Evolutionary conservation across 2,113 vertebrate genomes (phyloP), one percentile per base, ranked within the genome.

Genomic region (Lichenostomus cassidix): DNA sequence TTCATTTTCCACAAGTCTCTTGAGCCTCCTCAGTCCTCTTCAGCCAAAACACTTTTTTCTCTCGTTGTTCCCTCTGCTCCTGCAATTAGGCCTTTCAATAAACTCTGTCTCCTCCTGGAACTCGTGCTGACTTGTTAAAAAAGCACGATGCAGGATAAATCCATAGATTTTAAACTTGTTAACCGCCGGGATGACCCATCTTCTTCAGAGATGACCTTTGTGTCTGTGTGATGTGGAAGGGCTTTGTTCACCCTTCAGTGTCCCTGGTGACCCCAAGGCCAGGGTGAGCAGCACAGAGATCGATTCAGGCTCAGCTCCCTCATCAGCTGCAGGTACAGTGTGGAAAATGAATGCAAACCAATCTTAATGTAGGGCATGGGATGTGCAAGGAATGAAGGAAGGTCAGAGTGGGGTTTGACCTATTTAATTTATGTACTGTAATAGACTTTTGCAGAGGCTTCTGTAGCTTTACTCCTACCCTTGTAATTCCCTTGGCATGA

Each of bases 281-380:
- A 21, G n/a, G 12, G 15, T 31, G 70, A 56, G n/a, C 39, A 70
- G 50, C 17, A 5, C 22, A 21, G 15, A 4, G 2, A 17, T 70
- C 0, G 0, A 7, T 9, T 16, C 12, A 25, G 27, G 1, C 35
- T 53, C 33, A 64, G 14, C 8, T 60, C 58, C 37, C 29, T 55
- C 24, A 24, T 27, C 0, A 0, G 14, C 15, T 24, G 44, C 64
- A 23, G 49, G 6, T 58, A 50, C 0, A 0, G 20, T 0, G 0
- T 22, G 28, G 77, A 68, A 89, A 78, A 91, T 9, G 2, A 70
- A 50, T 41, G 25, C 29, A 78, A 63, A n/a, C 12, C 22, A 49
- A 31, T 56, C 35, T 22, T 84, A 78, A 59, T 39, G 33, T n/a
- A 16, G 14, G 29, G 29, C 21, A 5, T 0, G 1, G 82, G 52